A percentile compares a stretch with the other conserved stretches of the same genome.
Conservation (phyloP, 2,797 vertebrate species). For the Morelia viridis region DNA sequence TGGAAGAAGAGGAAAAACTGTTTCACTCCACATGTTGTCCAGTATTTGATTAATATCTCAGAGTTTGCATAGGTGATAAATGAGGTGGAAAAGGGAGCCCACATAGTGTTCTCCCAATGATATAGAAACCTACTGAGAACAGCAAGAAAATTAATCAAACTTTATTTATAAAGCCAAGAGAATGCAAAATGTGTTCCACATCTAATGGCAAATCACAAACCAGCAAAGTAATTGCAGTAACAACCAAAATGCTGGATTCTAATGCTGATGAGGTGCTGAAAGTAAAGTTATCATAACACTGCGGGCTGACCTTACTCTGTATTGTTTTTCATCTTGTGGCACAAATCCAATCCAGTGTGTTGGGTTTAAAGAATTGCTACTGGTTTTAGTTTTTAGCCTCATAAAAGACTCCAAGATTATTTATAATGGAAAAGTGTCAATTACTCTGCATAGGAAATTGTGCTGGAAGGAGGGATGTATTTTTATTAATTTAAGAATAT, state of each 20-base stretch:
- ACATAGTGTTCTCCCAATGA: constrained; percentile 23
- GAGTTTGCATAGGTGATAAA: constrained; percentile 39
- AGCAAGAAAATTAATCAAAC: constrained; percentile 30
- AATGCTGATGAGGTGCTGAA: background rate
- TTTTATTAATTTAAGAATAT: background rate
- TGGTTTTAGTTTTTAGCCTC: background rate
- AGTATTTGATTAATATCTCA: constrained; percentile 41
- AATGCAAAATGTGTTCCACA: constrained; percentile 36
- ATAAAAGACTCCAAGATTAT: background rate
- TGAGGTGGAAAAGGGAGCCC: constrained; percentile 18
- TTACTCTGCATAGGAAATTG: background rate
- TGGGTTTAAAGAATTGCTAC: background rate
- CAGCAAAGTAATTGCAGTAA: constrained; percentile 28
- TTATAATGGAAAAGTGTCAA: background rate
- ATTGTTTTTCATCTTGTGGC: background rate
- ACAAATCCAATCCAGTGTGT: background rate
- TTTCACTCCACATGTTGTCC: constrained; percentile 24
- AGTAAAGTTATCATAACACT: background rate
- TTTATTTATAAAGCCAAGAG: constrained; percentile 38
- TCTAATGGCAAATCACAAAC: constrained; percentile 5
- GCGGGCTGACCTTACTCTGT: background rate
- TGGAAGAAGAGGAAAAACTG: constrained; percentile 5
- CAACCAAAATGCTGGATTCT: background rate
- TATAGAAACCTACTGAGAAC: constrained; percentile 33
- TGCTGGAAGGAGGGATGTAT: background rate